phyloP scores from a whole-genome alignment of 2,888 invertebrate genomes.

The Coecobrya sp. region DNA sequence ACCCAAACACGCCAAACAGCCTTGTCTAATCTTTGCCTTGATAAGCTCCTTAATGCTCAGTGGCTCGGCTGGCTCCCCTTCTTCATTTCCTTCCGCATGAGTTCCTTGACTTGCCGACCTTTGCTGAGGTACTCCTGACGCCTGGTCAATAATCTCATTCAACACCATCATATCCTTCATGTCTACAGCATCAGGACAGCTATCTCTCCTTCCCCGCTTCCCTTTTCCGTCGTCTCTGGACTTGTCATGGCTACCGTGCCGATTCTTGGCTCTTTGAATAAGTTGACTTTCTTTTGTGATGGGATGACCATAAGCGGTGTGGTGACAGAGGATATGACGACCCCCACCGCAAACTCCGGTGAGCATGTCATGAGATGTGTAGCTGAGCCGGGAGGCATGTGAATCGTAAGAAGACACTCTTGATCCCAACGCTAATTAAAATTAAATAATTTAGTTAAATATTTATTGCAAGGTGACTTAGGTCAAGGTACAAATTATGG shows the following conservation, averaged over 20 bases:
- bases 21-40: background rate
- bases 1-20: background rate
- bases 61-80: slow-evolving; percentile 87
- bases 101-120: too few species aligned
- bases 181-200: too few species aligned
- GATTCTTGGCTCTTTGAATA: slow-evolving; percentile 66
- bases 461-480: too few species aligned
- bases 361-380: slow-evolving; percentile 97
- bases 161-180: slow-evolving; percentile 97
- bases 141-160: slow-evolving; percentile 98
- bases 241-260: slow-evolving; percentile 63
- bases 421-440: too few species aligned
- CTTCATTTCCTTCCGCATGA: too few species aligned
- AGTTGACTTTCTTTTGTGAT: slow-evolving; percentile 49
- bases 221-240: too few species aligned
- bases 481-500: too few species aligned
- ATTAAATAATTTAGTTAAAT: too few species aligned
- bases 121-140: slow-evolving; percentile 91
- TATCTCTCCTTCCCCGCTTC: too few species aligned
- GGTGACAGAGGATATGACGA: too few species aligned
- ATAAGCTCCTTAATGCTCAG: background rate
- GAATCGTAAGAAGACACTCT: too few species aligned
- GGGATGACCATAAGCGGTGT: slow-evolving; percentile 89
- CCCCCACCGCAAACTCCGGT: slow-evolving; percentile 88
- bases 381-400: slow-evolving; percentile 90